A percentile compares a stretch with the other conserved stretches of the same genome.
Evolutionary conservation across 1,140 invertebrate genomes (phyloP).

Genomic region (Tyrophagus putrescentiae): DNA sequence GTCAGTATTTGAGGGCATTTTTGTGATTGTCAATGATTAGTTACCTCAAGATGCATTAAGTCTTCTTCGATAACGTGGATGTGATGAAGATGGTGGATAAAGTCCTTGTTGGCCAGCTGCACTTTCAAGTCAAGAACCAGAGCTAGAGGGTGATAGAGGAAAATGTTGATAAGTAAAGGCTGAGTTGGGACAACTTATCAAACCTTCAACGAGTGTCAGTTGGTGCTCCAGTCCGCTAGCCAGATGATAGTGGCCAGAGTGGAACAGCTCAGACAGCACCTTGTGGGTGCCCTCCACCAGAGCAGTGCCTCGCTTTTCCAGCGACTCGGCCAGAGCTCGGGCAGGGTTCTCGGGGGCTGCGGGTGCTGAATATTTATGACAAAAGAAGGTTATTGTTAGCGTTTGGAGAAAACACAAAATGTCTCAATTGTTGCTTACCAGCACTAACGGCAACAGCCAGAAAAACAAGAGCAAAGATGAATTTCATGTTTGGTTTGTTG

Average conservation of each 20-base stretch:
- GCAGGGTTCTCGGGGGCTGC: neutral
- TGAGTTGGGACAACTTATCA: no score
- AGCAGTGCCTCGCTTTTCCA: neutral
- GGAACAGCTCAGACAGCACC: neutral
- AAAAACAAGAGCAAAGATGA: no score
- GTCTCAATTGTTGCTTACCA: no score
- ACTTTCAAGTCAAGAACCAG: neutral
- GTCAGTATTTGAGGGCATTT: neutral
- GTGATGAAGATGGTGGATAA: neutral
- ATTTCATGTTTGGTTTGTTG: no score
- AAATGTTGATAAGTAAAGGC: no score
- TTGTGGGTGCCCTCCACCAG: neutral
- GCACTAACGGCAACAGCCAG: no score
- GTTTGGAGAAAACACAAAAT: no score
- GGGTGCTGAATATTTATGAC: neutral
- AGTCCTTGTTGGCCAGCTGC: neutral
- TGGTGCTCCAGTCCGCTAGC: neutral
- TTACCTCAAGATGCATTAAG: neutral
- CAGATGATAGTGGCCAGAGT: neutral
- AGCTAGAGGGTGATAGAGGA: no score
- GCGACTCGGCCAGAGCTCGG: neutral
- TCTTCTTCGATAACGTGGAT: neutral
- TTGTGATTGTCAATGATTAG: neutral
- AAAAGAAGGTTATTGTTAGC: neutral
- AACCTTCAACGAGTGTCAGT: neutral